These are phyloP conservation scores for Hypothenemus hampei DNA, from an alignment of 1,140 invertebrate species.

Conservation along the genomic window DNA sequence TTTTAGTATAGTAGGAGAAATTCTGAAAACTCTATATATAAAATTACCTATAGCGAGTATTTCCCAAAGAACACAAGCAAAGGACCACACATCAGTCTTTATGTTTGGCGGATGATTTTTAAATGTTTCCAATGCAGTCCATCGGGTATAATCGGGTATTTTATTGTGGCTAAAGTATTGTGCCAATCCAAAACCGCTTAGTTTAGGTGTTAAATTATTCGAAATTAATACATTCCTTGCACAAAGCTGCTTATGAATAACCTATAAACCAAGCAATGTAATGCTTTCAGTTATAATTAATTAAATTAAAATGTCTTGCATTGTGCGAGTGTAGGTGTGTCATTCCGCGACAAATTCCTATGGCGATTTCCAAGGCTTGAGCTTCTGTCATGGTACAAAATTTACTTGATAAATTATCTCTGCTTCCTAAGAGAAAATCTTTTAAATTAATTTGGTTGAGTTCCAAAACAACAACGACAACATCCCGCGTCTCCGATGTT, in stretches of 20 bases:
- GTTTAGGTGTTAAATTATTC: slow-evolving; percentile 59
- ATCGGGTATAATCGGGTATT: slow-evolving; percentile 64
- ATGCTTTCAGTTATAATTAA: background rate
- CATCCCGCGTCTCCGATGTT: slow-evolving; percentile 70
- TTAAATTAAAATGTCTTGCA: slow-evolving; percentile 31
- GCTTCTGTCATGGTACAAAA: slow-evolving; percentile 59
- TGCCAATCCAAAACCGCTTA: slow-evolving; percentile 66
- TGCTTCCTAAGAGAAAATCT: slow-evolving; percentile 58
- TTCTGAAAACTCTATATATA: background rate
- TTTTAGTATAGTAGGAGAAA: too few species aligned
- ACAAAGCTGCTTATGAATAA: slow-evolving; percentile 67
- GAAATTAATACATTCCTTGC: slow-evolving; percentile 64
- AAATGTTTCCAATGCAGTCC: slow-evolving; percentile 73
- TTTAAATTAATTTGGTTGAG: slow-evolving; percentile 63
- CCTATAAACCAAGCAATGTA: slow-evolving; percentile 46
- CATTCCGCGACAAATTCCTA: slow-evolving; percentile 60
- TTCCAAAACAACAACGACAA: slow-evolving; percentile 65
- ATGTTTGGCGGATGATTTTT: slow-evolving; percentile 58
- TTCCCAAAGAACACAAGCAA: slow-evolving; percentile 78
- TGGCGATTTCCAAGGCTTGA: slow-evolving; percentile 53
- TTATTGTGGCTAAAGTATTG: slow-evolving; percentile 45
- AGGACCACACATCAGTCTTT: slow-evolving; percentile 79
- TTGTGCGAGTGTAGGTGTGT: slow-evolving; percentile 57
- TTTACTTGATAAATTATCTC: slow-evolving; percentile 56
- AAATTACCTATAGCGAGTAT: slow-evolving; percentile 63